phyloP scores from a whole-genome alignment of 2,113 vertebrate genomes.

The Coreoperca whiteheadi region DNA sequence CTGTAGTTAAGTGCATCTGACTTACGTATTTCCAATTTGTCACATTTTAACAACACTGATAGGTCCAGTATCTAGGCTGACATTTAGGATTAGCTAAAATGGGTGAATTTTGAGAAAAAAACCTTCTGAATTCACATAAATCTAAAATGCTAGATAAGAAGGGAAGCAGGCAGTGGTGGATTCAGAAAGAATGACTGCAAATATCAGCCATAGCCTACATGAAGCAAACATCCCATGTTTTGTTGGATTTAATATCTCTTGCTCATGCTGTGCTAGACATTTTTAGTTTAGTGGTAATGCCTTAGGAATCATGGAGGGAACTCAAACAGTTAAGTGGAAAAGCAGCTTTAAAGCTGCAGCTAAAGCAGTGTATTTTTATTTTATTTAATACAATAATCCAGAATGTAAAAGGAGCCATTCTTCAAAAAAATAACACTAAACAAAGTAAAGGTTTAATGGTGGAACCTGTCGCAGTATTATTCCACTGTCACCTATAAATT shows the following conservation, averaged over 20 bases:
- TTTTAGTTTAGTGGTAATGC: no score
- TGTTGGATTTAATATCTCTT: background rate
- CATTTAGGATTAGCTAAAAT: no score
- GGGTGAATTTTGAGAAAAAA: background rate
- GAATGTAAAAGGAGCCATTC: background rate
- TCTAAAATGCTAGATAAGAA: background rate
- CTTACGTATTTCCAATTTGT: background rate
- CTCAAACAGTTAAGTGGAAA: background rate
- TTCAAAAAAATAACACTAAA: background rate
- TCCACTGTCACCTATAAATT: background rate
- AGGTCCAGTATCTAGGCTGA: no score
- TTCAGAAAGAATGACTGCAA: background rate
- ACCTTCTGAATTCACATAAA: no score
- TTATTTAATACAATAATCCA: background rate
- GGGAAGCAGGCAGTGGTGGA: background rate
- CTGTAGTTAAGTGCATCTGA: background rate
- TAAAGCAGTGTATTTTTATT: background rate
- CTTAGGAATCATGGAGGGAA: background rate
- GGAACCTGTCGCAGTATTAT: background rate
- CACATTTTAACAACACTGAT: no score
- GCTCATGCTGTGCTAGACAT: background rate
- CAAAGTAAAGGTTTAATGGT: background rate
- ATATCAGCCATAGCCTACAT: background rate
- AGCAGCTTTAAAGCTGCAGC: background rate
- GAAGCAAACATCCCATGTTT: background rate